Evolutionary conservation across 2,888 invertebrate species (phyloP).

Genomic region (Polymixis flavicincta): DNA sequence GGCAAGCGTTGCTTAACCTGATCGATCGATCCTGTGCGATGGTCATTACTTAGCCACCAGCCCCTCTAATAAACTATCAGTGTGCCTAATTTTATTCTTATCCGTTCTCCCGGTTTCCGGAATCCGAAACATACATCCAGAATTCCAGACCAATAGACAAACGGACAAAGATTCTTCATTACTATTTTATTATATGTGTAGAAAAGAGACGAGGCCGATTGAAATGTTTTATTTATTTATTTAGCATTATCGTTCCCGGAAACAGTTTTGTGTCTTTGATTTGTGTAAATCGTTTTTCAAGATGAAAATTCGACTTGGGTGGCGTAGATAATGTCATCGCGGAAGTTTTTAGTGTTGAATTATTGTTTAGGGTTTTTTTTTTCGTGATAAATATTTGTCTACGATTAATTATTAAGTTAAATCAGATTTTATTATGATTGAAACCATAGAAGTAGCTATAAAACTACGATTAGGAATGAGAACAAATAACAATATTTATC

Average conservation of each 20-base stretch:
- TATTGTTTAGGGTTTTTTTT: slow-evolving; percentile 5
- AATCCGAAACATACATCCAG: neutral
- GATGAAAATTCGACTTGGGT: slow-evolving; percentile 53
- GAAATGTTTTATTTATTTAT: slow-evolving; percentile 67
- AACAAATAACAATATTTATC: slow-evolving; percentile 4
- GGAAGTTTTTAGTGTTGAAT: slow-evolving; percentile 8
- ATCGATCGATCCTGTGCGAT: too few relatives aligned
- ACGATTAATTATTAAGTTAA: neutral
- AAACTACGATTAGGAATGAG: slow-evolving; percentile 5
- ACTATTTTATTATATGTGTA: neutral
- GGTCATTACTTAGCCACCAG: too few relatives aligned
- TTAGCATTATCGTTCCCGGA: slow-evolving; percentile 45
- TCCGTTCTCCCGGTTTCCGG: neutral
- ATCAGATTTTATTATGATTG: slow-evolving; percentile 26
- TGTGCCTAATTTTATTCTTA: neutral
- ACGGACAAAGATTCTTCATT: neutral
- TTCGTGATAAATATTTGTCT: neutral
- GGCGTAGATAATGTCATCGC: slow-evolving; percentile 35
- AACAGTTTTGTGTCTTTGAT: slow-evolving; percentile 28
- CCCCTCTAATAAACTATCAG: too few relatives aligned
- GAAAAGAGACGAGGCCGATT: slow-evolving; percentile 32
- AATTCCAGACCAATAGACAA: neutral
- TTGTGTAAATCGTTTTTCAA: slow-evolving; percentile 42
- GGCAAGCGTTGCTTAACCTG: too few relatives aligned
- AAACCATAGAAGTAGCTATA: neutral